Evolutionary conservation across 2,113 vertebrate species (phyloP).

Genomic region (Acrocephalus kingi): DNA sequence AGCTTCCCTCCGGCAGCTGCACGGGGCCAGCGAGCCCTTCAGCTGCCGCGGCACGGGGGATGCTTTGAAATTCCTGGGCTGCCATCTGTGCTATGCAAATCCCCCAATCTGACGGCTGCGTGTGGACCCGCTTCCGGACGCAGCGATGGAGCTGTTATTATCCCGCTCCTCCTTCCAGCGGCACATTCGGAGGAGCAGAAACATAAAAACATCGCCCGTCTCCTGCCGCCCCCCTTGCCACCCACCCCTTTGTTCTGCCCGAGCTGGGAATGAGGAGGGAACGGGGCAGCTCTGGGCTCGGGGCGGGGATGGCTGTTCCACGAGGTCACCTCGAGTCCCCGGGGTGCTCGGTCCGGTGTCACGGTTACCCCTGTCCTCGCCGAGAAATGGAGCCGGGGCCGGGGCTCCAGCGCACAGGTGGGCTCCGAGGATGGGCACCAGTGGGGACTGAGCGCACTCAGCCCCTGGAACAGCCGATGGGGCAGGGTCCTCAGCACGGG

Average conservation of each 20-base stretch:
- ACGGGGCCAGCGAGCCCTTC: neutral
- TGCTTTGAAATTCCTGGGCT: conserved; percentile 74
- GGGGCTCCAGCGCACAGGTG: neutral
- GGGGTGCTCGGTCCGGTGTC: neutral
- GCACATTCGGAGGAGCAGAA: neutral
- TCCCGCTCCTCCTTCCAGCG: neutral
- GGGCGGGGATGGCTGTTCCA: fast-evolving
- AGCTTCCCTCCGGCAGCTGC: conserved; percentile 11
- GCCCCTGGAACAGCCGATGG: fast-evolving
- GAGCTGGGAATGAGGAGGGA: neutral
- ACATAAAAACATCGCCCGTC: neutral
- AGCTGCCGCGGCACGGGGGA: conserved; percentile 63
- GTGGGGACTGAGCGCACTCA: fast-evolving
- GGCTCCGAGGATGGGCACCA: neutral
- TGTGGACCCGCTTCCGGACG: conserved; percentile 5
- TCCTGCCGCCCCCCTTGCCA: neutral
- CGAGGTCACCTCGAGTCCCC: neutral
- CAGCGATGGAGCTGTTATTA: neutral
- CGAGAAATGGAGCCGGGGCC: neutral
- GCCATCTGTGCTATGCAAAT: conserved; percentile 75
- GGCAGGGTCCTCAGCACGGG: fast-evolving
- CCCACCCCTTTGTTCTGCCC: neutral
- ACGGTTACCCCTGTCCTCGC: fast-evolving
- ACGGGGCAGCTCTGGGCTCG: fast-evolving
- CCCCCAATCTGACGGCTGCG: conserved; percentile 25